These are phyloP conservation scores for Takifugu bimaculatus DNA, from an alignment of 2,113 vertebrate species.

Conservation along the genomic window DNA sequence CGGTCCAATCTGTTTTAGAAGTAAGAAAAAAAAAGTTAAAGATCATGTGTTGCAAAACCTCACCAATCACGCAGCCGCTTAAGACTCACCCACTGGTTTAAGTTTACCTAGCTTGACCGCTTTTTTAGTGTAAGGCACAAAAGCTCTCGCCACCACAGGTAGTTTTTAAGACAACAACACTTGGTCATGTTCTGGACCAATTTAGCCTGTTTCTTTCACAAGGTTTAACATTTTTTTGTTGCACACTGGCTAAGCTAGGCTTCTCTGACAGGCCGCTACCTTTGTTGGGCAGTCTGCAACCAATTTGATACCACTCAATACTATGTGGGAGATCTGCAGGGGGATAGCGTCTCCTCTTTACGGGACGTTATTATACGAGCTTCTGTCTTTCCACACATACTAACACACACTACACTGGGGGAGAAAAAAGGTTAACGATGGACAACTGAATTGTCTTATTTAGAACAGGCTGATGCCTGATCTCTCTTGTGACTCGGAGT, in stretches of 20 bases:
- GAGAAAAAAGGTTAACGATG: slow-evolving; percentile 39
- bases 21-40: too few species aligned
- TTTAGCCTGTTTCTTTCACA: neutral
- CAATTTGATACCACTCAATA: neutral
- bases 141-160: too few species aligned
- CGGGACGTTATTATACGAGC: neutral
- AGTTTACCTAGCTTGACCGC: too few species aligned
- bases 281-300: too few species aligned
- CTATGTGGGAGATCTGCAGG: neutral
- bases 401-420: slow-evolving; percentile 5
- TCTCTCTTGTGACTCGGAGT: neutral
- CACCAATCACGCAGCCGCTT: too few species aligned
- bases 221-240: neutral
- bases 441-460: slow-evolving; percentile 25
- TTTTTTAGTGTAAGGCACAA: too few species aligned
- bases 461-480: slow-evolving; percentile 18
- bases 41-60: too few species aligned
- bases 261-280: too few species aligned
- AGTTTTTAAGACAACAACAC: neutral
- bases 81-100: too few species aligned
- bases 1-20: too few species aligned
- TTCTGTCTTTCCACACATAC: neutral
- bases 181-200: neutral
- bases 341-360: slow-evolving; percentile 17
- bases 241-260: too few species aligned